Base-by-base conservation (phyloP, 23 tunicate species). In the Clavelina lepadiformis region DNA sequence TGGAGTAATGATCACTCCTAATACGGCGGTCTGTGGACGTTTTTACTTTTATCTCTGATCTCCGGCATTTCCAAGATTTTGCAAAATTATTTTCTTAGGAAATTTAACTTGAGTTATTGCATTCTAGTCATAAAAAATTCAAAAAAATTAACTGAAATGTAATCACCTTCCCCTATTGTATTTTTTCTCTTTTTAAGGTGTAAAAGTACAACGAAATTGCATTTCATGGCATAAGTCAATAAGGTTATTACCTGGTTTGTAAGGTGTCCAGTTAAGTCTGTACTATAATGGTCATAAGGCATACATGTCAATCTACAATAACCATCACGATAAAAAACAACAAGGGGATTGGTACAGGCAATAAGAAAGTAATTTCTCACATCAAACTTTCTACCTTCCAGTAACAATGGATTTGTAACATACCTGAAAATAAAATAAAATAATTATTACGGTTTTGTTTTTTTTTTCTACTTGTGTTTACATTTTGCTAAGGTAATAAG, bases 261-360 rank as follows among this genome's bases (percentile, higher is more conserved):
- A 28, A 89, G 65, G 58, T 89, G 97, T 5, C 89, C 79, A 31
- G 89, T 81, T 21, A 89, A 69, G 57, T 89, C 97, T 3, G 83
- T 81, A 52, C 83, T 75, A 38, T 76, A 13, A 13, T 49, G 59
- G 60, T 89, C 89, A 51, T 89, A 89, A 11, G 80, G 71, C 65
- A 72, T 60, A 58, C 97, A 89, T 4, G 97, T 89, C 0, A 89
- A 82, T 4, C 97, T 79, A 61, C 97, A 89, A 57, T 89, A 89
- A 15, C 97, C 97, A 60, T 89, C 97, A 24, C 91, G 36, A 56
- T 89, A 89, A 58, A 89, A 89, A 63, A 81, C 97, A 1, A 89
- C 97, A 29, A 81, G 71, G 3, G 97, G 97, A 24, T 76, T 79
- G 22, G 83, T 67, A 15, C 91, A 81, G 21, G 97, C 82, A 27